Base-by-base conservation (phyloP, 2,113 vertebrate species). In the Sylvilagus bachmani region DNA sequence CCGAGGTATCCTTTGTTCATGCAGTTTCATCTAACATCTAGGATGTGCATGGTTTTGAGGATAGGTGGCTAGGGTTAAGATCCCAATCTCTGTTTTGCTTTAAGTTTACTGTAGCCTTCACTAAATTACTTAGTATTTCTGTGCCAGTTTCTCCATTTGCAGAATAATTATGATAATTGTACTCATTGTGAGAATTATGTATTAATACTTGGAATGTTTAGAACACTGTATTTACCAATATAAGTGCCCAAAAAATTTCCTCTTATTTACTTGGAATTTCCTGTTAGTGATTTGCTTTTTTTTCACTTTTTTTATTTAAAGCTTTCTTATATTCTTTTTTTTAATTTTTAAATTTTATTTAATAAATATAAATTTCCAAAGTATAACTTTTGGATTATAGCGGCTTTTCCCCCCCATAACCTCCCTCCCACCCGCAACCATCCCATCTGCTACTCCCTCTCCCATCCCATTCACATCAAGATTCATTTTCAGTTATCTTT, bases 71-170 rank as follows among this genome's bases (percentile, higher is more conserved):
- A 90, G 22, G 38, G 38, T 82, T 58, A 70, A 70, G 12, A 70
- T 17, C n/a, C 16, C n/a, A n/a, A 5, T 70, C n/a, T 36, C n/a
- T 83, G 25, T 88, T n/a, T 33, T 73, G 67, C 25, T 69, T 38
- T 24, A 11, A 74, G 9, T 44, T 77, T 31, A 44, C 66, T 95
- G 69, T 92, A 90, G 51, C 61, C 24, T 95, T 80, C 12, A 69
- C n/a, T 77, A 81, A 90, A 86, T 92, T 93, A 85, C 33, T 94
- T 89, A 83, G n/a, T 8, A 55, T 91, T 89, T 90, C 44, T 89
- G 3, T 93, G 82, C 53, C 44, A 89, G 2, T 83, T 91, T 82
- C 8, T 5, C 53, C 53, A 62, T 90, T 94, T 94, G 66, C 73
- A 67, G 66, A 73, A 53, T 83, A 44, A 55, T 69, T n/a, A 7